Base-by-base conservation (phyloP, 2,113 vertebrate genomes). In the Rhineura floridana region DNA sequence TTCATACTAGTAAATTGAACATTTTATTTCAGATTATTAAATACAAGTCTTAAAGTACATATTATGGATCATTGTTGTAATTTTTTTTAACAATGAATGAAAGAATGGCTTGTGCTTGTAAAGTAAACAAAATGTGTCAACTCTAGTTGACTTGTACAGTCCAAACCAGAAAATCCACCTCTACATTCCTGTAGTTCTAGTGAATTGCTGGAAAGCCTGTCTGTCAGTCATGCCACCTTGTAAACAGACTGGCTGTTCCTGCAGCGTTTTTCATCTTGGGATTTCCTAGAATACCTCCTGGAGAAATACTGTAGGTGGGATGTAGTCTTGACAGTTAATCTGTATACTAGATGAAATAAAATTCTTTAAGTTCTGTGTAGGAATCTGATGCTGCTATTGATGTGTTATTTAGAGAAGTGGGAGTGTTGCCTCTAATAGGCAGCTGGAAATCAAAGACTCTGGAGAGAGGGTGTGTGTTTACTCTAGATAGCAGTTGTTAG, bases 61-160 rank as follows among this genome's bases (percentile, higher is more conserved):
- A 28, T 65, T 67, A 11, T 59, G 13, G n/a, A 72, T 39, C 39
- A 72, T 42, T 93, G 94, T 85, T 89, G 89, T 59, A 59, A 59
- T 19, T 59, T 19, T 59, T 19, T 21, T 19, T 1, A 59, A 19
- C 55, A 91, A 90, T 93, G 86, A 86, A 83, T 92, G 92, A 88
- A 85, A 94, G 95, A 93, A 84, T 89, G 84, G 85, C 84, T 93
- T 90, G 80, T 87, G 87, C 86, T 93, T 96, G 91, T 91, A 86
- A 90, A 90, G n/a, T 77, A 94, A 94, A 91, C 88, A 95, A 94
- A 93, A 91, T 89, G 90, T 78, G 90, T 91, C 94, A 90, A 81
- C 85, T 89, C 90, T 83, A 50, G 88, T 92, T 93, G 93, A 90
- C 95, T 94, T 88, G 62, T 93, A 83, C 92, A 88, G 91, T 90